Percentiles rank a stretch among this genome's conserved stretches.
Evolutionary conservation across 2,888 invertebrate genomes (phyloP).

Genomic region (Monoplex corrugatus): DNA sequence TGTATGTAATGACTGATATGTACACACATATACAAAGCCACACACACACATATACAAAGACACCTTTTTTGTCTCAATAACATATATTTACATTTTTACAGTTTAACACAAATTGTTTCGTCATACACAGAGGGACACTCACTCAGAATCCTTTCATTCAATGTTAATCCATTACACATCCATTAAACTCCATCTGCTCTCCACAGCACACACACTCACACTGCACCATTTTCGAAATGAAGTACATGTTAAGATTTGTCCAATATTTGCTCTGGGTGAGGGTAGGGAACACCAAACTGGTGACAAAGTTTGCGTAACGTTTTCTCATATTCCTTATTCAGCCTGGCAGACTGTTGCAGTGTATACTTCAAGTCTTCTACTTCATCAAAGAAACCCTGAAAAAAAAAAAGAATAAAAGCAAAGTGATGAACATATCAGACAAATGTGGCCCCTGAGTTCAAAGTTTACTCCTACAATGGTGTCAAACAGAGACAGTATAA

Average conservation of each 20-base stretch:
- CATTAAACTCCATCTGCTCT: background rate
- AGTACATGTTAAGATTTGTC: background rate
- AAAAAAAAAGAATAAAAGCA: slow-evolving; percentile 25
- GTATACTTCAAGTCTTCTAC: slow-evolving; percentile 77
- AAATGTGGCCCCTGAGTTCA: background rate
- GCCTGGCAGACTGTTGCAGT: slow-evolving; percentile 72
- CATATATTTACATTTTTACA: background rate
- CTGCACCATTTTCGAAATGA: background rate
- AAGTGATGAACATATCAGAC: background rate
- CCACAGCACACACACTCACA: background rate
- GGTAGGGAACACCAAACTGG: slow-evolving; percentile 73
- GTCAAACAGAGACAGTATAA: background rate
- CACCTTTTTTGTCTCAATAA: background rate
- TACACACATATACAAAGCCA: too few species aligned
- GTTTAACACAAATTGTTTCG: too few species aligned
- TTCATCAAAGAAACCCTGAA: slow-evolving; percentile 79
- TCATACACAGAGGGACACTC: background rate
- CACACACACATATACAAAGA: too few species aligned
- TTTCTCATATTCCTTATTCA: slow-evolving; percentile 76
- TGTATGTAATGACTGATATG: too few species aligned
- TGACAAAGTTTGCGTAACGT: slow-evolving; percentile 70
- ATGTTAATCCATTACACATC: background rate
- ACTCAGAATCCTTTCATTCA: background rate
- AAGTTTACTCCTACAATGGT: background rate
- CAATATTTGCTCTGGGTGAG: slow-evolving; percentile 64